These are phyloP conservation scores for Neoniphon sammara DNA, from an alignment of 2,797 vertebrate genomes.

Conservation along the genomic window DNA sequence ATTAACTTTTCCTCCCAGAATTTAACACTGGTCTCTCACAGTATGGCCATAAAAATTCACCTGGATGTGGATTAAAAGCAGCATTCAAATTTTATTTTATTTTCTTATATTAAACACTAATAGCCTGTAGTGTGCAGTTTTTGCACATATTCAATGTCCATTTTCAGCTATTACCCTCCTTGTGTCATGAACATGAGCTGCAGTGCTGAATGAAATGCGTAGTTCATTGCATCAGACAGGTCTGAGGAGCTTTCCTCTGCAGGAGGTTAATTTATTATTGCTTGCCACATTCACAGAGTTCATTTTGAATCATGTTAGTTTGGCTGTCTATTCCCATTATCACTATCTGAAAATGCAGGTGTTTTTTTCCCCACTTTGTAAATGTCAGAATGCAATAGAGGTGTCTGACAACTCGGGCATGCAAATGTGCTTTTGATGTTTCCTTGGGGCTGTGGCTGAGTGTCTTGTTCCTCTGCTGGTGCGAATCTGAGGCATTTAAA, in stretches of 20 bases:
- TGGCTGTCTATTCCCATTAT: slow-evolving; percentile 81
- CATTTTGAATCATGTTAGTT: slow-evolving; percentile 81
- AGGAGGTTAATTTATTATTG: slow-evolving; percentile 80
- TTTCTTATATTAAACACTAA: slow-evolving; percentile 23
- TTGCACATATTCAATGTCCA: slow-evolving; percentile 40
- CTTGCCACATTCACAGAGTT: slow-evolving; percentile 72
- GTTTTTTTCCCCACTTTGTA: slow-evolving; percentile 74
- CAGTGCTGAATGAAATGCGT: slow-evolving; percentile 71
- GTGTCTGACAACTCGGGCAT: slow-evolving; percentile 78
- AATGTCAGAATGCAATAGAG: slow-evolving; percentile 81
- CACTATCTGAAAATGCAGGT: slow-evolving; percentile 75
- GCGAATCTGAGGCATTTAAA: slow-evolving; percentile 75
- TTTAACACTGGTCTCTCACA: slow-evolving; percentile 18
- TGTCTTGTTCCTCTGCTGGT: slow-evolving; percentile 65
- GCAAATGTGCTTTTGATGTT: slow-evolving; percentile 80
- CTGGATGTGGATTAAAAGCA: slow-evolving; percentile 14
- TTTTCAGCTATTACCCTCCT: slow-evolving; percentile 57
- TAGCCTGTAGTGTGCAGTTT: slow-evolving; percentile 38
- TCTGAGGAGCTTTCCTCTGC: slow-evolving; percentile 75
- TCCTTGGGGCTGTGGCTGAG: slow-evolving; percentile 67
- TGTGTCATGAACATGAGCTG: slow-evolving; percentile 63
- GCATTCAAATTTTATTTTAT: slow-evolving; percentile 11
- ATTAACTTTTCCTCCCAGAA: not conserved
- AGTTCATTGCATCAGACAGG: slow-evolving; percentile 76
- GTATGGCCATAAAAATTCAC: slow-evolving; percentile 12